A percentile compares a stretch with the other conserved stretches of the same genome.
phyloP scores from a whole-genome alignment of 2,797 vertebrate genomes.

The Eupleurogrammus muticus region DNA sequence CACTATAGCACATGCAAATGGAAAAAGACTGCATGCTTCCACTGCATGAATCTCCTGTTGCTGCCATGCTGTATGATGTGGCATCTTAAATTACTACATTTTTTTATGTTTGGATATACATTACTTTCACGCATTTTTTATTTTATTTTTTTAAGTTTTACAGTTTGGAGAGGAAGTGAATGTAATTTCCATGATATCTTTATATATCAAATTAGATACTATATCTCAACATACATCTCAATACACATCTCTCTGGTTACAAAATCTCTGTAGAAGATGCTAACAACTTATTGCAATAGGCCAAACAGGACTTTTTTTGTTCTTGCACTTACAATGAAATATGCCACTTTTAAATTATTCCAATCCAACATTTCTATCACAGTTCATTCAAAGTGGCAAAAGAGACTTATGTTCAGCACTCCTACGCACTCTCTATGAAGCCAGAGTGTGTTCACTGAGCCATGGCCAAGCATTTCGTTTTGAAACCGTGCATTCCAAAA shows the following conservation, averaged over 20 bases:
- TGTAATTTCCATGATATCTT: not conserved
- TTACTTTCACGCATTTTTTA: no score
- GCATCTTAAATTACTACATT: not conserved
- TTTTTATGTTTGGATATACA: not conserved
- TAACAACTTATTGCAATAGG: not conserved
- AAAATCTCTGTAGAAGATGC: not conserved
- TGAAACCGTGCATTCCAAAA: slow-evolving; percentile 31
- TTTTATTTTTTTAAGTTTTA: no score
- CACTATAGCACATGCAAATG: slow-evolving; percentile 25
- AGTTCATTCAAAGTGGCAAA: slow-evolving; percentile 31
- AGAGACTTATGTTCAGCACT: slow-evolving; percentile 33
- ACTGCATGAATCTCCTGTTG: slow-evolving; percentile 1
- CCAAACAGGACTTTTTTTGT: not conserved
- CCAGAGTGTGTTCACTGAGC: slow-evolving; percentile 2
- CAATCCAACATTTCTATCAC: slow-evolving; percentile 19
- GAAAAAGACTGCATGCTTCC: slow-evolving; percentile 29
- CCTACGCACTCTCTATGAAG: slow-evolving; percentile 9
- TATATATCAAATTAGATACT: not conserved
- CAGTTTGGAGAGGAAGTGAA: slow-evolving; percentile 4
- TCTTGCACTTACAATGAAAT: slow-evolving; percentile 16
- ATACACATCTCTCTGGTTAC: not conserved
- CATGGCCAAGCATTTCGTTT: slow-evolving; percentile 31
- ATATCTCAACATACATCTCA: not conserved
- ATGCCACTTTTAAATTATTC: slow-evolving; percentile 32
- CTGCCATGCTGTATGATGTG: not conserved